Conservation (phyloP, 1,140 invertebrate genomes). For the Colletes gigas region DNA sequence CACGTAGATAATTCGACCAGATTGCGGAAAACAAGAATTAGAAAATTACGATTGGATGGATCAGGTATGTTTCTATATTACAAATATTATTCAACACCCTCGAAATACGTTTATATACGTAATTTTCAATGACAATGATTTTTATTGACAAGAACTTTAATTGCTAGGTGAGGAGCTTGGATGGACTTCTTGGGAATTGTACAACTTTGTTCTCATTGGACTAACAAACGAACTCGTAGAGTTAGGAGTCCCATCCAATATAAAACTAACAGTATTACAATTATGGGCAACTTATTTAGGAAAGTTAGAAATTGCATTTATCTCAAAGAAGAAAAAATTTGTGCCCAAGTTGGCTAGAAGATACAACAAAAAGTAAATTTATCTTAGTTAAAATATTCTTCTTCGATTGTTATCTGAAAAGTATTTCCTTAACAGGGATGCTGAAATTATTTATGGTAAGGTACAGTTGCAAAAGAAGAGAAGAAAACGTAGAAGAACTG, state of each 20-base stretch:
- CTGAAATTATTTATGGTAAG: constrained; percentile 81
- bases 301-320: constrained; percentile 84
- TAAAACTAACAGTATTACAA: constrained; percentile 83
- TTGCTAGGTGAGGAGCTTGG: constrained; percentile 69
- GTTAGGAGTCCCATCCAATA: constrained; percentile 81
- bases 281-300: constrained; percentile 85
- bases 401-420: not conserved
- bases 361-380: constrained; percentile 77
- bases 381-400: not conserved
- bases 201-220: constrained; percentile 84
- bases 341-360: constrained; percentile 82
- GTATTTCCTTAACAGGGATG: constrained; percentile 76
- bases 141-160: constrained; percentile 32
- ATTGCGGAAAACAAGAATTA: constrained; percentile 65
- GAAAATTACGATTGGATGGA: constrained; percentile 29
- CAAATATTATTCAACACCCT: constrained; percentile 3
- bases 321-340: constrained; percentile 74
- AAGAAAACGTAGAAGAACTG: constrained; percentile 51
- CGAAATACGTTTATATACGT: constrained; percentile 6
- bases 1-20: constrained; percentile 54
- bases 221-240: constrained; percentile 83
- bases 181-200: constrained; percentile 85
- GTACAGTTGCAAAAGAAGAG: constrained; percentile 65
- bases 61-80: constrained; percentile 40
- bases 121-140: not conserved